Percentiles rank a stretch among this genome's conserved stretches.
Evolutionary conservation across 2,113 vertebrate genomes (phyloP).

Genomic region (Struthidea cinerea): DNA sequence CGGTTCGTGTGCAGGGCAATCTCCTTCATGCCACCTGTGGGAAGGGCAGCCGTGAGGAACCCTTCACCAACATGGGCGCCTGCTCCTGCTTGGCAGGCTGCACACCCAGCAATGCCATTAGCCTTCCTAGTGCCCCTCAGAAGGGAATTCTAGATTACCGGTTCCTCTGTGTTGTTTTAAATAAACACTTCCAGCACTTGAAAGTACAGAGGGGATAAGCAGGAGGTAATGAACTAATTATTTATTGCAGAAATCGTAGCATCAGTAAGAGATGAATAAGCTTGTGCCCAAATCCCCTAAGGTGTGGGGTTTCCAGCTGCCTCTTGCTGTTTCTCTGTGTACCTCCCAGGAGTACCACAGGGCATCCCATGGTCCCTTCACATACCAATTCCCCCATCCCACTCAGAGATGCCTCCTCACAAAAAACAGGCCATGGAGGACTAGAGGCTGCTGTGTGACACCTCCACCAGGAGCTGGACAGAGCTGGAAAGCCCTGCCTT

Average conservation of each 20-base stretch:
- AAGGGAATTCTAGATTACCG: neutral
- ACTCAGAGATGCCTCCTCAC: neutral
- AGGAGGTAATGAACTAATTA: neutral
- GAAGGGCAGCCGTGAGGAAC: neutral
- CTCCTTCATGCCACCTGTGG: conserved; percentile 93
- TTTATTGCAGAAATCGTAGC: neutral
- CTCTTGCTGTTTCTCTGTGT: neutral
- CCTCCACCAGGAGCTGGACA: neutral
- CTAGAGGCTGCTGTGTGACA: neutral
- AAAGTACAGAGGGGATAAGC: neutral
- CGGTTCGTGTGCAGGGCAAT: conserved; percentile 89
- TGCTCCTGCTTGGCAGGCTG: neutral
- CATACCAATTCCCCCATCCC: accelerated
- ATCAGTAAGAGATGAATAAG: neutral
- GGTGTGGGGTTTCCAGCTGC: neutral
- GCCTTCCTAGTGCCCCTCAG: neutral
- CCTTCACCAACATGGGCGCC: accelerated
- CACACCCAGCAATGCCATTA: accelerated
- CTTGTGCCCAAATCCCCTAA: neutral
- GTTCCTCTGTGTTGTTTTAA: neutral
- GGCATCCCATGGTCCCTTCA: neutral
- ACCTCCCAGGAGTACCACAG: neutral
- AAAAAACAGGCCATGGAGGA: neutral
- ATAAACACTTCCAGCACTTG: neutral
- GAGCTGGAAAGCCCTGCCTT: neutral